phyloP scores from a whole-genome alignment of 2,888 invertebrate species.

The Leptopterna dolabrata region DNA sequence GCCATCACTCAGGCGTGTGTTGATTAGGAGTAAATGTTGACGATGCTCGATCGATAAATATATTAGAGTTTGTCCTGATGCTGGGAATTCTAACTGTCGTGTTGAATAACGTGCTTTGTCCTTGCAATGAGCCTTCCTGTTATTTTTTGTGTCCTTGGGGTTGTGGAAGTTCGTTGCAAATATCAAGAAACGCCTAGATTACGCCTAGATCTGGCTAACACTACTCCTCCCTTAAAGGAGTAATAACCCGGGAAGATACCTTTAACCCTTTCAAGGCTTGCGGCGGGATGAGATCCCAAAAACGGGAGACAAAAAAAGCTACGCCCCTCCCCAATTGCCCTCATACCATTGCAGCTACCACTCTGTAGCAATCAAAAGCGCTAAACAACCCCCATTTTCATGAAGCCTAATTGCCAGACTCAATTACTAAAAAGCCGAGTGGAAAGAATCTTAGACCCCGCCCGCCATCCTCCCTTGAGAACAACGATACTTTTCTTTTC shows the following conservation, averaged over 20 bases:
- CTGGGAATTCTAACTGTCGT: no score
- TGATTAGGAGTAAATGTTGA: no score
- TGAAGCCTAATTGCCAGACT: neutral
- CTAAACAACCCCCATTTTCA: neutral
- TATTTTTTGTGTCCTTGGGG: no score
- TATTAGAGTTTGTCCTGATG: no score
- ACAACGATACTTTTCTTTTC: slow-evolving; percentile 37
- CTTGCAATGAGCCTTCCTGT: no score
- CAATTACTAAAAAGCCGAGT: slow-evolving; percentile 12
- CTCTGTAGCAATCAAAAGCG: neutral
- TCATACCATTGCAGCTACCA: neutral
- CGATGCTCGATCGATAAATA: no score
- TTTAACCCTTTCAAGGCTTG: neutral
- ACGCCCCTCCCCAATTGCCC: neutral
- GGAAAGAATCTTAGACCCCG: neutral
- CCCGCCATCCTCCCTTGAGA: neutral
- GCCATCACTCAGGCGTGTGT: no score
- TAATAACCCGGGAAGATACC: neutral
- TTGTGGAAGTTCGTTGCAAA: no score
- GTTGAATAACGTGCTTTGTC: no score
- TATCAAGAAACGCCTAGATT: no score
- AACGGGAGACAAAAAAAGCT: neutral
- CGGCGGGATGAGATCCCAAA: neutral
- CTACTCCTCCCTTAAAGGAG: neutral
- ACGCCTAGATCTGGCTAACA: no score